phyloP scores from a whole-genome alignment of 2,113 vertebrate species.

The Stercorarius parasiticus region DNA sequence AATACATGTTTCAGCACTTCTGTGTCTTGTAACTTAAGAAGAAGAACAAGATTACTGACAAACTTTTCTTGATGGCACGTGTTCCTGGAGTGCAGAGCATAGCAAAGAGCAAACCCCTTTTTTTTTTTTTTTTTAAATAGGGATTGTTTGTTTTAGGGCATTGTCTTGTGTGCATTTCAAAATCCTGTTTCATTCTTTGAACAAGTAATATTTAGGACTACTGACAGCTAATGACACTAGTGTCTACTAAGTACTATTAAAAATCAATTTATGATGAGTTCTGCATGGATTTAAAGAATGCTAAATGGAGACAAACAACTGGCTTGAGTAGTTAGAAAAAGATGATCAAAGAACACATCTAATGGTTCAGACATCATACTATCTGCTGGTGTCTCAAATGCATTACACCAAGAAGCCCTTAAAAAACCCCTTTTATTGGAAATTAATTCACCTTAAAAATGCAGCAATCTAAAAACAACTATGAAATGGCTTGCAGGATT shows the following conservation, averaged over 20 bases:
- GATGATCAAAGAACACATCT: slow-evolving; percentile 29
- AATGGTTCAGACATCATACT: neutral
- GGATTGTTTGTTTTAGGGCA: neutral
- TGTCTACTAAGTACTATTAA: slow-evolving; percentile 6
- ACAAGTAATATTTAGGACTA: neutral
- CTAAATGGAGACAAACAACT: neutral
- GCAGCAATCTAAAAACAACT: neutral
- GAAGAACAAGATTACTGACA: neutral
- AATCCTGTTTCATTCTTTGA: neutral
- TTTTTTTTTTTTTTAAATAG: neutral
- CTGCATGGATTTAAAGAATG: slow-evolving; percentile 21
- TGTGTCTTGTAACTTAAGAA: neutral
- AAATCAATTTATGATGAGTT: slow-evolving; percentile 32
- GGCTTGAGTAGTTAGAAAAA: neutral
- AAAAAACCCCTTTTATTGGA: neutral
- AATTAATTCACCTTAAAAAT: slow-evolving; percentile 35
- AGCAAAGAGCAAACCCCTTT: neutral
- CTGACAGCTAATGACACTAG: neutral
- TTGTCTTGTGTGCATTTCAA: neutral
- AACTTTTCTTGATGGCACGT: rapidly evolving
- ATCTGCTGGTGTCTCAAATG: neutral
- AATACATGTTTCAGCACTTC: neutral
- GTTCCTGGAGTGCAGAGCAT: neutral
- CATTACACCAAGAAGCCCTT: neutral
- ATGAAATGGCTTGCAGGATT: neutral